Evolutionary conservation across 2,113 vertebrate species (phyloP), one percentile per base, ranked within the genome.

Genomic region (Arothron firmamentum): DNA sequence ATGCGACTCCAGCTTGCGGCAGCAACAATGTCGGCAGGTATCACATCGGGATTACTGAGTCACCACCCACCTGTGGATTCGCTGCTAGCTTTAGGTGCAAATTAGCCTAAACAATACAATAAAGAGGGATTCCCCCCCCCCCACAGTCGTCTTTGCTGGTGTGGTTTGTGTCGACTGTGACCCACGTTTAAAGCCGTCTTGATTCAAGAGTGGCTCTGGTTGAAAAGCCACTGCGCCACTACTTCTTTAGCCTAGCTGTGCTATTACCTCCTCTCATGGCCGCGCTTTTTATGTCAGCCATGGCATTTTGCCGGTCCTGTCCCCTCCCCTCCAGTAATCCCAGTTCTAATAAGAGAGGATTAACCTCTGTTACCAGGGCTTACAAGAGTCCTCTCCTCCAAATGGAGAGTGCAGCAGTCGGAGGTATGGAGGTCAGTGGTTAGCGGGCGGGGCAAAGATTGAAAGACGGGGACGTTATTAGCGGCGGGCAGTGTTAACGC

Each of bases 261-360:
- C 54, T 31, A 71, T 70, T 57, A 47, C 19, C 20, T 74, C 21
- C 62, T 68, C 65, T 68, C 65, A 15, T 46, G 15, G 45, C 65
- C 38, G 49, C 58, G 67, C 51, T 34, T 59, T 75, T 74, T 62
- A 71, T 70, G 76, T 78, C 67, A 72, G 63, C 68, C 70, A 58
- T 52, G 56, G 62, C 42, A 14, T 77, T 84, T 72, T 70, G 57
- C 76, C 62, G 63, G 46, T 71, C 63, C 77, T 77, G 77, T 78
- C 72, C 83, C 78, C 82, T 70, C 77, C 82, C 88, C 68, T 75
- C 74, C 77, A 63, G 75, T 92, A 93, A 93, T 89, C 77, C 76
- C 68, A 75, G 82, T 77, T 91, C 89, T 91, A 90, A 91, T 89
- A 85, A 90, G 87, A 90, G 72, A 85, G 70, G 72, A 87, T 88